A percentile compares a stretch with the other conserved stretches of the same genome.
These are phyloP conservation scores for Rhadinocentrus ornatus DNA, from an alignment of 2,797 vertebrate species.

Conservation along the genomic window DNA sequence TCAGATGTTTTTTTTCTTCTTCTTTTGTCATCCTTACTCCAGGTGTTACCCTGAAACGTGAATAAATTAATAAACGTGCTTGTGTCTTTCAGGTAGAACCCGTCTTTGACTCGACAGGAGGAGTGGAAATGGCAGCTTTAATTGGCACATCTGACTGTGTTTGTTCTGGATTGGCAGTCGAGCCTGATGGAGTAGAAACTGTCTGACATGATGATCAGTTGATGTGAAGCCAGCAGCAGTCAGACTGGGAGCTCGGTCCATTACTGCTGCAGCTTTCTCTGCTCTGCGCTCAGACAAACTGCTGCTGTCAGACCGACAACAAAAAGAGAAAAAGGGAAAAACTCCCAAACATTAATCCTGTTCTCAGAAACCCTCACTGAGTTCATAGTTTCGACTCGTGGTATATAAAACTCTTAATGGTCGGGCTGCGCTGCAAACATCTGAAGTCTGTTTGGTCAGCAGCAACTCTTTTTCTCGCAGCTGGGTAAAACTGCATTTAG, in stretches of 20 bases:
- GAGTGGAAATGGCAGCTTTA: conserved; percentile 42
- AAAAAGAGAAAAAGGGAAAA: conserved; percentile 2
- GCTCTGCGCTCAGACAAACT: conserved; percentile 41
- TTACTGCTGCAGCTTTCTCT: conserved; percentile 31
- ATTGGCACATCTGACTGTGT: conserved; percentile 57
- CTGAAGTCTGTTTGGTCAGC: conserved; percentile 23
- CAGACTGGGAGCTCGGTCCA: conserved; percentile 26
- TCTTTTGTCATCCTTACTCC: conserved; percentile 14
- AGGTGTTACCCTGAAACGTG: conserved; percentile 37
- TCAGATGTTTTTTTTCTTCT: not conserved
- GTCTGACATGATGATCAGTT: conserved; percentile 39
- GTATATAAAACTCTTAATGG: conserved; percentile 24
- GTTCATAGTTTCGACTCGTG: conserved; percentile 21
- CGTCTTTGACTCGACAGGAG: conserved; percentile 34
- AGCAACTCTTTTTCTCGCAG: conserved; percentile 6
- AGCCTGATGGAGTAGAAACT: conserved; percentile 41
- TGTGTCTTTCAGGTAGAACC: conserved; percentile 36
- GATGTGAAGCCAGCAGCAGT: conserved; percentile 39
- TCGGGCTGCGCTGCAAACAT: not conserved
- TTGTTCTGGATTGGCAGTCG: conserved; percentile 43
- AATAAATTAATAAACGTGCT: conserved; percentile 47
- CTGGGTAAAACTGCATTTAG: not conserved
- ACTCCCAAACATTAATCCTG: conserved; percentile 18
- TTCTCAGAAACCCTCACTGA: conserved; percentile 17
- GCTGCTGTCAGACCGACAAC: conserved; percentile 47